Evolutionary conservation across 1,140 invertebrate species (phyloP), one percentile per base, ranked within the genome.

Genomic region (Adelges cooleyi): DNA sequence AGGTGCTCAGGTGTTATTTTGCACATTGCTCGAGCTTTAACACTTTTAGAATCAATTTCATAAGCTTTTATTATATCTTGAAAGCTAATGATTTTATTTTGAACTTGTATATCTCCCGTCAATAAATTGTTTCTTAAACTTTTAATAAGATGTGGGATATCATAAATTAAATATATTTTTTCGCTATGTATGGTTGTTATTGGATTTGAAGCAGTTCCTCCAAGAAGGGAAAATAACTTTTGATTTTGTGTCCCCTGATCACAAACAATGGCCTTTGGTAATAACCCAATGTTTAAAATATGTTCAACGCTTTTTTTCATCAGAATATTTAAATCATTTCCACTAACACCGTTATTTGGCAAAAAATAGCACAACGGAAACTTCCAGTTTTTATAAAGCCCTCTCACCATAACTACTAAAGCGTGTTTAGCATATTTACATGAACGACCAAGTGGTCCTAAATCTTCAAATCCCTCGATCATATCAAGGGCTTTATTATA

Each of bases 321-420:
- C 25, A 49, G 15, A 49, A 49, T 23, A 49, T 2, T 23, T 10
- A 49, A 49, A 23, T 49, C 46, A 23, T 49, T 23, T 23, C 48
- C 48, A 10, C 27, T 49, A 8, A 49, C 22, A n/a, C 48, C 48
- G 22, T 49, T 49, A 23, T 15, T 49, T 9, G 48, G 22, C 17
- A 49, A 49, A 49, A 49, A 49, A 49, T 25, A 49, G 8, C 48
- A 49, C 27, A 49, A n/a, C 8, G 48, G 48, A 49, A 49, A 49
- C 27, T 11, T 49, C 48, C 48, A 49, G 22, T 49, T 49, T 23
- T 23, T 49, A 25, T 49, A 25, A 15, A 49, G 17, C n/a, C 22
- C 22, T 49, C 22, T 49, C 5, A 49, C 48, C 48, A 49, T 49
- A 5, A 49, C 27, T 15, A 49, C 48, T 2, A 25, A 49, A 25